phyloP scores from a whole-genome alignment of 2,888 invertebrate species.

The Limenitis camilla region DNA sequence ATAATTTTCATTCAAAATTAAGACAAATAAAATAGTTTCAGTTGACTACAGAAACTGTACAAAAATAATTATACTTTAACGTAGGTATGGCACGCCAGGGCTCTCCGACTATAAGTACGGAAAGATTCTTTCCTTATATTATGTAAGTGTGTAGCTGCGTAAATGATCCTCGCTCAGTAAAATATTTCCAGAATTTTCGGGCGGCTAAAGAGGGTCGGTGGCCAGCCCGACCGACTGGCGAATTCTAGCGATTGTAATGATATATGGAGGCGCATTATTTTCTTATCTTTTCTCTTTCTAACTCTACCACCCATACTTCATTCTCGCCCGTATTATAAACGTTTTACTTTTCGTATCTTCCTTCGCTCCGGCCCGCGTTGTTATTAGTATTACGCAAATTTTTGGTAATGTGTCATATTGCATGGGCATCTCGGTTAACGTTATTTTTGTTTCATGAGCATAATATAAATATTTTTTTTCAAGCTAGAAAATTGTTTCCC shows the following conservation, averaged over 20 bases:
- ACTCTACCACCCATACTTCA: constrained; percentile 70
- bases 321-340: constrained; percentile 64
- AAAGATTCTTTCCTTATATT: constrained; percentile 1
- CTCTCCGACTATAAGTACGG: neutral
- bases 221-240: constrained; percentile 54
- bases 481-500: constrained; percentile 53
- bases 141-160: constrained; percentile 7
- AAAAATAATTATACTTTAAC: neutral
- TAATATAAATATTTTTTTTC: constrained; percentile 54
- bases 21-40: no score
- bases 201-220: constrained; percentile 64
- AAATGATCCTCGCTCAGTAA: constrained; percentile 31
- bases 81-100: neutral
- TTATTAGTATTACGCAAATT: constrained; percentile 64
- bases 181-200: constrained; percentile 60
- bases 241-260: constrained; percentile 72
- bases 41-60: no score
- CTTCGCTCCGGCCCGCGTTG: constrained; percentile 51
- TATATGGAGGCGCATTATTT: constrained; percentile 73
- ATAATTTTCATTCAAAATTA: no score
- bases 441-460: constrained; percentile 46
- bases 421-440: constrained; percentile 35
- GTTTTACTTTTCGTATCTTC: constrained; percentile 68
- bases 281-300: constrained; percentile 73
- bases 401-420: constrained; percentile 55